phyloP scores from a whole-genome alignment of 2,888 invertebrate genomes.

The Erebia aethiops region DNA sequence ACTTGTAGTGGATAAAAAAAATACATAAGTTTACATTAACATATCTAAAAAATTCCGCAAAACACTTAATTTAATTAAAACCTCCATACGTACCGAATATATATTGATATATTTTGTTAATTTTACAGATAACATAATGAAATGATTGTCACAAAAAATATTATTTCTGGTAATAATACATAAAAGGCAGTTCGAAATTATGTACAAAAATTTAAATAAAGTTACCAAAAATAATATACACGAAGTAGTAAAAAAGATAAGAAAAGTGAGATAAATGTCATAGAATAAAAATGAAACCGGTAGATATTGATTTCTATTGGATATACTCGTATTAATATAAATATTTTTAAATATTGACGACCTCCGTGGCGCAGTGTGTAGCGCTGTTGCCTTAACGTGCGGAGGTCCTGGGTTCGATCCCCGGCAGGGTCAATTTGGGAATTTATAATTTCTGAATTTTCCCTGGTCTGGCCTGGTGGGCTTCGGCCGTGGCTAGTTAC shows the following conservation, averaged over 20 bases:
- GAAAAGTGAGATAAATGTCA: slow-evolving; percentile 10
- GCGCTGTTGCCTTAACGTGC: too few relatives aligned
- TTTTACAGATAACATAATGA: slow-evolving; percentile 17
- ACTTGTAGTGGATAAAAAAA: too few relatives aligned
- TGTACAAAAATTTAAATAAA: slow-evolving; percentile 6
- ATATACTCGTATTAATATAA: too few relatives aligned
- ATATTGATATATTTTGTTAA: not conserved
- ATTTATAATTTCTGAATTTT: too few relatives aligned
- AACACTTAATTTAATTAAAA: slow-evolving; percentile 7
- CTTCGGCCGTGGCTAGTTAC: too few relatives aligned
- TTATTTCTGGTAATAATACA: slow-evolving; percentile 6
- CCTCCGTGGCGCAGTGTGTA: too few relatives aligned
- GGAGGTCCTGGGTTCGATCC: too few relatives aligned
- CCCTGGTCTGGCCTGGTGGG: too few relatives aligned
- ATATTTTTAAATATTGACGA: too few relatives aligned
- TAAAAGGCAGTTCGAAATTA: not conserved
- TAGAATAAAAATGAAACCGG: slow-evolving; percentile 4
- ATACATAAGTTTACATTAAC: too few relatives aligned
- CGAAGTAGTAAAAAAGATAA: slow-evolving; percentile 11
- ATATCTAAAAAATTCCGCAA: slow-evolving; percentile 2
- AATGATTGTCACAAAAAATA: slow-evolving; percentile 12
- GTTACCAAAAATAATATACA: not conserved
- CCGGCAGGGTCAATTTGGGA: too few relatives aligned
- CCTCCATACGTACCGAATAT: not conserved
- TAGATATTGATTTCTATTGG: not conserved